phyloP scores from a whole-genome alignment of 2,113 vertebrate species.

The Entosphenus tridentatus region DNA sequence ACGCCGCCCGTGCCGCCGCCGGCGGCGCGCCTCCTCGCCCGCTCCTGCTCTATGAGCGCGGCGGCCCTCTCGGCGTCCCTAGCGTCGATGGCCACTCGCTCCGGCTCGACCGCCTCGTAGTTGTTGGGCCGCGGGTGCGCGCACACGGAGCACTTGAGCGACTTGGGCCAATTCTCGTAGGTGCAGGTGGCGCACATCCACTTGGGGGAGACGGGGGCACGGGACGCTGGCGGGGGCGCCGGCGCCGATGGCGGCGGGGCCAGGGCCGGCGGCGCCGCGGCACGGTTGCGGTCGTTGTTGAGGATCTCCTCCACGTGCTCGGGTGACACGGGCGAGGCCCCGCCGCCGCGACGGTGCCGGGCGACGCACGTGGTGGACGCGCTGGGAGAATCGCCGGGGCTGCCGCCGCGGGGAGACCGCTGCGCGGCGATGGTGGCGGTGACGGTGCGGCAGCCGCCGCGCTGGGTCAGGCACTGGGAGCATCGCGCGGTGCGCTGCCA shows the following conservation, averaged over 20 bases:
- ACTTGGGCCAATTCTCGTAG: conserved; percentile 6
- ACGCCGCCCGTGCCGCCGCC: not conserved
- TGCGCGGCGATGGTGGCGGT: too few species aligned
- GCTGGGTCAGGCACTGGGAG: not conserved
- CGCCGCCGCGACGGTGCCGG: not conserved
- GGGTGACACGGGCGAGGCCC: not conserved
- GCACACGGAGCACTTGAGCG: conserved; percentile 3
- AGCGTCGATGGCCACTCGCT: too few species aligned
- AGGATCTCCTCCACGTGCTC: conserved; percentile 1
- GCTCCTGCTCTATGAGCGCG: not conserved
- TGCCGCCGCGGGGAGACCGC: not conserved
- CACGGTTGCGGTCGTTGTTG: not conserved
- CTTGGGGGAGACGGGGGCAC: not conserved
- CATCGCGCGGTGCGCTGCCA: not conserved
- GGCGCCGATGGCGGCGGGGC: not conserved
- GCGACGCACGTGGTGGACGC: not conserved
- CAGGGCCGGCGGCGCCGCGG: not conserved
- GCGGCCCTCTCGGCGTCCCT: too few species aligned
- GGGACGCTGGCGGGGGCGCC: not conserved
- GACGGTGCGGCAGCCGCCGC: not conserved
- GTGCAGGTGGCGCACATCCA: conserved; percentile 3
- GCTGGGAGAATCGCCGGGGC: not conserved
- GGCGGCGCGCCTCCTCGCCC: not conserved
- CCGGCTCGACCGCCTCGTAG: not conserved
- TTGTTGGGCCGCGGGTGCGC: not conserved